Base-by-base conservation (phyloP, 1,140 invertebrate species). In the Brachionus angularis region DNA sequence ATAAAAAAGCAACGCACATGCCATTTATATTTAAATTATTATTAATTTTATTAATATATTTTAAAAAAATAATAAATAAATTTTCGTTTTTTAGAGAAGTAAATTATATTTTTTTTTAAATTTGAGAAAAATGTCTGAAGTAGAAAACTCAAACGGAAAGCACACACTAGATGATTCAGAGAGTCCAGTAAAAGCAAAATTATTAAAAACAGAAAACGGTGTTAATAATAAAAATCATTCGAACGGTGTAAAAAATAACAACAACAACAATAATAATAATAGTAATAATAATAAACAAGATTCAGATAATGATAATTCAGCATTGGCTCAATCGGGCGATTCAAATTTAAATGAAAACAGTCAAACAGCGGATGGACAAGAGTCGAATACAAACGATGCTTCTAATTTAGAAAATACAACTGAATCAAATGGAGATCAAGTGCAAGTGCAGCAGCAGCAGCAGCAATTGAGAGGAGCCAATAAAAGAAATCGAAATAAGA, bases 101-200 rank as follows among this genome's bases (percentile, higher is more conserved):
- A n/a, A n/a, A n/a, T n/a, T n/a, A n/a, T n/a, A n/a, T n/a, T n/a
- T n/a, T n/a, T n/a, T n/a, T n/a, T n/a, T n/a, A n/a, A n/a, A n/a
- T n/a, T n/a, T n/a, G n/a, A n/a, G n/a, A n/a, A 47, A n/a, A 47
- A 67, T 67, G 62, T 39, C 62, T 12, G 62, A 67, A 16, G 62
- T 67, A 16, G 47, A 47, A n/a, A 50, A 67, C 42, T 34, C 29
- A 50, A 67, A 67, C 47, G 62, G 62, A 2, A 67, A 67, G 7
- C 62, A 67, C n/a, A 42, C 62, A 23, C 36, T 67, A 31, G 62
- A 67, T 5, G 62, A 67, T 50, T 16, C 4, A 8, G 62, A 67
- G 1, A 67, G 47, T 25, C 42, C 47, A 18, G 16, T 33, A 8
- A 67, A 67, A 23, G 23, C 42, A 1, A 67, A 67, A 27, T 33